Evolutionary conservation across 2,888 invertebrate genomes (phyloP).

Genomic region (Volucella zonaria): DNA sequence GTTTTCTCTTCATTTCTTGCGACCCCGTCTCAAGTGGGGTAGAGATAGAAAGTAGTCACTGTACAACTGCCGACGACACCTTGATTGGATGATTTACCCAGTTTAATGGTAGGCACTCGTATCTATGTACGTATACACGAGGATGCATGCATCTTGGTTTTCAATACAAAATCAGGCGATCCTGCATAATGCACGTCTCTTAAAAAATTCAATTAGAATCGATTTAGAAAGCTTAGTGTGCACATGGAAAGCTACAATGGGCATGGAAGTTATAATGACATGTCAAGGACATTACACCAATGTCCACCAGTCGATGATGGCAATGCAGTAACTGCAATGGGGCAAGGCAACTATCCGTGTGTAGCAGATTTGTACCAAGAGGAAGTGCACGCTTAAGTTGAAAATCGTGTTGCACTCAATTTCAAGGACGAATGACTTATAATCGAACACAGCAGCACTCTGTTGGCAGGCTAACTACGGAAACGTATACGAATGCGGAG

Average conservation of each 20-base stretch:
- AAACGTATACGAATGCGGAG: too few species aligned
- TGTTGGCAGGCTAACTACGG: conserved; percentile 21
- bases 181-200: neutral
- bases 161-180: neutral
- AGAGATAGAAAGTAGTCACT: too few species aligned
- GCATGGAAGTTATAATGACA: too few species aligned
- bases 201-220: conserved; percentile 19
- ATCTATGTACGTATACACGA: too few species aligned
- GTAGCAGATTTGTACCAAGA: neutral
- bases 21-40: too few species aligned
- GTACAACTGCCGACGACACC: too few species aligned
- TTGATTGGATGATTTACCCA: too few species aligned
- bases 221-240: conserved; percentile 3
- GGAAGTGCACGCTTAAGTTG: conserved; percentile 41
- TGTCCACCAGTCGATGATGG: neutral
- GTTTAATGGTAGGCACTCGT: too few species aligned
- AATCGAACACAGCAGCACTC: conserved; percentile 7
- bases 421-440: conserved; percentile 49
- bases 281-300: conserved; percentile 42
- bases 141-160: neutral
- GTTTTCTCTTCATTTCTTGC: neutral
- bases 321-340: too few species aligned
- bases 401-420: conserved; percentile 53
- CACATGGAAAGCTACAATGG: conserved; percentile 8
- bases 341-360: neutral